A percentile compares a stretch with the other conserved stretches of the same genome.
Conservation (phyloP, 2,113 vertebrate species). For the Sarotherodon lohbergeri region DNA sequence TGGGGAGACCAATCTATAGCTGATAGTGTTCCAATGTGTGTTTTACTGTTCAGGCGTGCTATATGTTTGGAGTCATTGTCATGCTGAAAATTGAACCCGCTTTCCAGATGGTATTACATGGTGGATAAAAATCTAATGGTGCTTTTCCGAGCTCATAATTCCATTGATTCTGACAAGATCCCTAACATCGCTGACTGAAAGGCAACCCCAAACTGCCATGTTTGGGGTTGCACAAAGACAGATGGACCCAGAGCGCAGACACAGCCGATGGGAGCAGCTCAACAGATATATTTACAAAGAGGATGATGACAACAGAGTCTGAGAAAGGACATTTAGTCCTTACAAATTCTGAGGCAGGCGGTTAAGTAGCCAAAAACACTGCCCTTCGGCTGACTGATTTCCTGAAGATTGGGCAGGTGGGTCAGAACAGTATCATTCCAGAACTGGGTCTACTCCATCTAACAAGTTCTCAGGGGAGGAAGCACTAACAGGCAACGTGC, state of each 20-base stretch:
- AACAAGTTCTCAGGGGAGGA: neutral
- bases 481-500: neutral
- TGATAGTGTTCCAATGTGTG: neutral
- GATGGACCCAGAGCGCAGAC: neutral
- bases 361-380: neutral
- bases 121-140: neutral
- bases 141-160: neutral
- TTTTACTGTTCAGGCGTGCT: neutral
- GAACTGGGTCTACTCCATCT: neutral
- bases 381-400: neutral
- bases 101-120: neutral
- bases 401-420: neutral
- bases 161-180: neutral
- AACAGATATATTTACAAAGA: neutral
- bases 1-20: neutral
- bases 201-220: neutral
- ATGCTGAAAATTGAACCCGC: neutral
- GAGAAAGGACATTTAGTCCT: neutral
- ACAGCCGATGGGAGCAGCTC: neutral
- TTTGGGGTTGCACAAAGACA: neutral
- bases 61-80: neutral
- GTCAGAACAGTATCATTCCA: neutral
- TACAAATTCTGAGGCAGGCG: neutral
- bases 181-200: neutral
- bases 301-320: neutral